Evolutionary conservation across 2,888 invertebrate genomes (phyloP), one percentile per base, ranked within the genome.

Genomic region (Eledone cirrhosa): DNA sequence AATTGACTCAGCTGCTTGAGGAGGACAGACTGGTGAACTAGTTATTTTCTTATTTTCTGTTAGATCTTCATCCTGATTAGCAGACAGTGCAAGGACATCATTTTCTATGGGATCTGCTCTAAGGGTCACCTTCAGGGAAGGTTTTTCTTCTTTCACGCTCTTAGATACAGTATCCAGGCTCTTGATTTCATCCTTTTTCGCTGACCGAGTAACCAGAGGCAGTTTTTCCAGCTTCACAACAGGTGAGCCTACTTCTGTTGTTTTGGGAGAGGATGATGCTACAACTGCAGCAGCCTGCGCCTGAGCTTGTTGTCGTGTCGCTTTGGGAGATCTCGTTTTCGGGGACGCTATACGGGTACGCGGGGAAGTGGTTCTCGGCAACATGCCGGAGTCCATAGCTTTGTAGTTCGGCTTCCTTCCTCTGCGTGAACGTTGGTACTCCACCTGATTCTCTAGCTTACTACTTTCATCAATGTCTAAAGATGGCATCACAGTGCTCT

Each of bases 171-270:
- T 75, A 22, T 33, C 33, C 63, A 33, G 24, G 24, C 63, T 65
- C 7, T 78, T 77, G 19, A 48, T 67, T n/a, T 82, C 82, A 14
- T 82, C 83, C 48, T 81, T 82, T 33, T 81, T 80, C 27, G 80
- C 79, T 16, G 78, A 80, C 16, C 79, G 78, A 24, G 79, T 74
- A 13, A 79, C 81, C 67, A 82, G 81, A 63, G 82, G 82, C 65
- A 87, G 78, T 77, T 85, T 86, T 72, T 86, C 86, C 33, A 86
- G 80, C 74, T 87, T 87, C 8, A 87, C 87, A 65, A 85, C 81
- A 29, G 87, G 85, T n/a, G 84, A 81, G 7, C 81, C 80, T 27
- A 83, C 67, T 31, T 81, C 81, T 14, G 81, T 74, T 29, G 80
- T 75, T 72, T 81, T 83, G 2, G 83, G 83, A 13, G 82, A 82